These are phyloP conservation scores for Myathropa florea DNA, from an alignment of 2,888 invertebrate genomes.

Conservation along the genomic window DNA sequence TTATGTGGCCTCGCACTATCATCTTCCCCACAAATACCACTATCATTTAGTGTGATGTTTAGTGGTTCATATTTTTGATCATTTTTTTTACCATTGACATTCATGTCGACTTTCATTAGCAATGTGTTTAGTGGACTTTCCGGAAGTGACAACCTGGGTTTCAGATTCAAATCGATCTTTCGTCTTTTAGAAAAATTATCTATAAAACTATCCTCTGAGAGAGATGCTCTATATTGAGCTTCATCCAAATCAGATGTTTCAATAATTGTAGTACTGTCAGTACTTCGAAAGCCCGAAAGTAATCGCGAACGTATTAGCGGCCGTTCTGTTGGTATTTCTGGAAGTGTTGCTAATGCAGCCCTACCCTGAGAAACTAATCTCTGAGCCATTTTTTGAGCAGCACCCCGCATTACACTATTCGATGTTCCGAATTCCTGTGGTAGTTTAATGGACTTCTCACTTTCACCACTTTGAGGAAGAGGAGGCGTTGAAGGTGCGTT, in stretches of 20 bases:
- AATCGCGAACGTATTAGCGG: conserved; percentile 78
- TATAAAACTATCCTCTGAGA: conserved; percentile 76
- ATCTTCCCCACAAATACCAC: conserved; percentile 41
- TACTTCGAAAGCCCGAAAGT: conserved; percentile 71
- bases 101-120: conserved; percentile 77
- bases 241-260: conserved; percentile 73
- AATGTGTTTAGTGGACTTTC: conserved; percentile 75
- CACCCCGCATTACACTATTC: conserved; percentile 72
- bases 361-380: conserved; percentile 75
- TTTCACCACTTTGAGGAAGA: conserved; percentile 60
- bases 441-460: background rate
- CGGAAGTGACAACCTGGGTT: conserved; percentile 72
- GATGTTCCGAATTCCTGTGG: background rate
- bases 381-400: conserved; percentile 75
- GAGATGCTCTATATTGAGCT: conserved; percentile 72
- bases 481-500: conserved; percentile 60
- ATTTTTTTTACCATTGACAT: conserved; percentile 40
- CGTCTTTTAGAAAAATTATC: conserved; percentile 78
- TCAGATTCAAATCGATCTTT: conserved; percentile 74
- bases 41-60: conserved; percentile 44
- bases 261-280: conserved; percentile 68
- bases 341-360: conserved; percentile 77
- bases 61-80: background rate
- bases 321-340: conserved; percentile 78
- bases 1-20: conserved; percentile 14